These are phyloP conservation scores for Onthophagus taurus DNA, from an alignment of 1,140 invertebrate species.

Conservation along the genomic window DNA sequence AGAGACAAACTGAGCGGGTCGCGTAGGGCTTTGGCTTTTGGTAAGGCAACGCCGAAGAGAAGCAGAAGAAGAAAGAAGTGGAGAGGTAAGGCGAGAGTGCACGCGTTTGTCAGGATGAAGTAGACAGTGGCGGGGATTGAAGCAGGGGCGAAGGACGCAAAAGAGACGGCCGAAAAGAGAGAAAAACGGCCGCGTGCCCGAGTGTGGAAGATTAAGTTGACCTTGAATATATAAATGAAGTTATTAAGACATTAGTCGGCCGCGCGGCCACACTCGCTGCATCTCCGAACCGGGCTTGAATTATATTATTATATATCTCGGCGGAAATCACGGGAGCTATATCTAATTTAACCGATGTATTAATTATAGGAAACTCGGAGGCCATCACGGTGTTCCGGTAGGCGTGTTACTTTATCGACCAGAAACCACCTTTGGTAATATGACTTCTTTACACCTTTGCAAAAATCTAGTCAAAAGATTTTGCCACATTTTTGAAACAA, in stretches of 20 bases:
- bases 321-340: constrained; percentile 34
- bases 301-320: constrained; percentile 34
- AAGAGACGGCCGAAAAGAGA: constrained; percentile 17
- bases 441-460: too few relatives aligned
- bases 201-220: constrained; percentile 27
- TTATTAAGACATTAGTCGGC: constrained; percentile 36
- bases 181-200: constrained; percentile 19
- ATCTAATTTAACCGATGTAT: constrained; percentile 33
- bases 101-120: constrained; percentile 10
- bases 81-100: background rate
- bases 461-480: too few relatives aligned
- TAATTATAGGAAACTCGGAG: constrained; percentile 30
- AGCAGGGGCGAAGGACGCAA: too few relatives aligned
- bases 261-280: constrained; percentile 30
- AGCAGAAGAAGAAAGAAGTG: constrained; percentile 9
- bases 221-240: constrained; percentile 36
- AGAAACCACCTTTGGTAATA: too few relatives aligned
- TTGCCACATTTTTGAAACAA: too few relatives aligned
- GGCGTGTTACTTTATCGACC: too few relatives aligned
- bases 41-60: constrained; percentile 14
- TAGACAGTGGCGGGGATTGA: constrained; percentile 5
- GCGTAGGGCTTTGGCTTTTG: constrained; percentile 14
- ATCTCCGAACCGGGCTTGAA: constrained; percentile 24
- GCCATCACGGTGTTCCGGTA: too few relatives aligned
- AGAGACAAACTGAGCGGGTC: background rate